These are phyloP conservation scores for Drosophila kanekoi DNA, from an alignment of 2,888 invertebrate genomes.

Conservation along the genomic window DNA sequence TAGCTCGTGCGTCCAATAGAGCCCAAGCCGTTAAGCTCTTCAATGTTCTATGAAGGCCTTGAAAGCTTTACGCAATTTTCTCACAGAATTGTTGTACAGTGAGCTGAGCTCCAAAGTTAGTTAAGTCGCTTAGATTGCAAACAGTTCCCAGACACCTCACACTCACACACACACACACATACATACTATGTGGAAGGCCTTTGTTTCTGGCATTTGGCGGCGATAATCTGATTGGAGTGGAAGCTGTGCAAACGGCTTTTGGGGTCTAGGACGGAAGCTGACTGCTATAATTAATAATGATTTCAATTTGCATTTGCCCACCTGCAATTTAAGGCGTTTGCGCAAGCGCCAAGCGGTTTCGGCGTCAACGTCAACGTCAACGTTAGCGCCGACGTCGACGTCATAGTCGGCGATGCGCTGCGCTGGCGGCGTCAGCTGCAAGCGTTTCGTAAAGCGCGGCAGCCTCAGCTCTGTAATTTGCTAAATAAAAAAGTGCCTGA, in stretches of 20 bases:
- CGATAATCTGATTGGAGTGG: slow-evolving; percentile 50
- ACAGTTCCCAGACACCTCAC: slow-evolving; percentile 48
- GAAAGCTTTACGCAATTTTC: slow-evolving; percentile 67
- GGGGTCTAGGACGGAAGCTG: slow-evolving; percentile 78
- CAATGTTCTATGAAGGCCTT: slow-evolving; percentile 39
- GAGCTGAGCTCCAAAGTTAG: slow-evolving; percentile 21
- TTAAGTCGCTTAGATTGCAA: slow-evolving; percentile 64
- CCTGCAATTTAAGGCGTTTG: slow-evolving; percentile 69
- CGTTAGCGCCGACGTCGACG: background rate
- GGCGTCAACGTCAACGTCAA: slow-evolving; percentile 22
- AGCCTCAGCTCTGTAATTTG: slow-evolving; percentile 42
- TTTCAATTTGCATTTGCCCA: slow-evolving; percentile 77
- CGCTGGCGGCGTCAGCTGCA: slow-evolving; percentile 21
- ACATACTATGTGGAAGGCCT: slow-evolving; percentile 22
- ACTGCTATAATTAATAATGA: slow-evolving; percentile 80
- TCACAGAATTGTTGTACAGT: slow-evolving; percentile 47
- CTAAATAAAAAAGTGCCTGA: slow-evolving; percentile 15
- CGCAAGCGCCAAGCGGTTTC: slow-evolving; percentile 54
- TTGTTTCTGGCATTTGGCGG: slow-evolving; percentile 50
- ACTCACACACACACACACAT: background rate
- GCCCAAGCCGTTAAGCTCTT: slow-evolving; percentile 6
- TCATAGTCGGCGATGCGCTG: slow-evolving; percentile 1
- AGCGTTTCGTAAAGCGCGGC: slow-evolving; percentile 39
- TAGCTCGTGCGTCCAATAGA: background rate
- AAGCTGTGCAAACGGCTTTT: slow-evolving; percentile 37